Evolutionary conservation across 2,888 invertebrate genomes (phyloP).

Genomic region (Eupithecia subumbrata): DNA sequence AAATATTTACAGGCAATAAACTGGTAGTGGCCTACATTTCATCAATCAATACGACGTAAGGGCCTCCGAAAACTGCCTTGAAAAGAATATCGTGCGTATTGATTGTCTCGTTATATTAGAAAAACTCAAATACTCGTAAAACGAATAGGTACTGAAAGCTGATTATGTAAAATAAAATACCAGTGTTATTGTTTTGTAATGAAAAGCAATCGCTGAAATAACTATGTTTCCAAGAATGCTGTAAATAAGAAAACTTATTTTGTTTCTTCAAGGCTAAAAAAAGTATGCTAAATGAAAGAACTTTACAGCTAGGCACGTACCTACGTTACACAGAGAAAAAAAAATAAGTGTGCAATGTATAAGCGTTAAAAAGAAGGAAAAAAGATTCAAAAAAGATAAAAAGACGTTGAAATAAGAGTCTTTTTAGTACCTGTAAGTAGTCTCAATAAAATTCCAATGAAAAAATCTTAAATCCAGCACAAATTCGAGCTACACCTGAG

Average conservation of each 20-base stretch:
- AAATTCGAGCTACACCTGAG: conserved; percentile 22
- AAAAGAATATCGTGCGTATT: conserved; percentile 55
- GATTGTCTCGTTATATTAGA: conserved; percentile 43
- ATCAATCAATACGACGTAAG: conserved; percentile 63
- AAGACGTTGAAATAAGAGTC: not conserved
- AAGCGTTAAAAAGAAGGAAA: not conserved
- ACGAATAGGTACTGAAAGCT: no score
- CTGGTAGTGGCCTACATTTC: conserved; percentile 70
- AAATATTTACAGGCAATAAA: conserved; percentile 70
- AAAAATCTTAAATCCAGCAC: not conserved
- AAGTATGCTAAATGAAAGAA: not conserved
- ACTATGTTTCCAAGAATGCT: not conserved
- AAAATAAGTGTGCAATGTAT: not conserved
- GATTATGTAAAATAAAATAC: conserved; percentile 11
- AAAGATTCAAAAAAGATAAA: no score
- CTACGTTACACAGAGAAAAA: not conserved
- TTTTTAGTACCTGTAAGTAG: not conserved
- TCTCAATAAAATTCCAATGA: not conserved
- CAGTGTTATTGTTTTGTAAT: not conserved
- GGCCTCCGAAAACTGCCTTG: conserved; percentile 60
- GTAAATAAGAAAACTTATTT: not conserved
- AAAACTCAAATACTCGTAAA: no score
- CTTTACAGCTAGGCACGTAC: not conserved
- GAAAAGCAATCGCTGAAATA: not conserved
- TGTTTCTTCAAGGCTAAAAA: not conserved